Base-by-base conservation (phyloP, 1,140 invertebrate genomes). In the Rhopalosiphum padi region DNA sequence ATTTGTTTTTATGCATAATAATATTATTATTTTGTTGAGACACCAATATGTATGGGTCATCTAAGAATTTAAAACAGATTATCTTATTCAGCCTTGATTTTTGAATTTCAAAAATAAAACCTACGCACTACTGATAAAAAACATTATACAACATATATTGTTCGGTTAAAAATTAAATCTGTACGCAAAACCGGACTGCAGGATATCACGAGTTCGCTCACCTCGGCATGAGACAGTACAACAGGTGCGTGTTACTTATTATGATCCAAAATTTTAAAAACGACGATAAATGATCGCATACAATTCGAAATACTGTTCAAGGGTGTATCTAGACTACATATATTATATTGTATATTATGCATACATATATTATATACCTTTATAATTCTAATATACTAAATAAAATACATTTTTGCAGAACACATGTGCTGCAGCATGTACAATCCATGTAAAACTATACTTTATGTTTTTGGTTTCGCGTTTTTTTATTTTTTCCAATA, bases 61-160 rank as follows among this genome's bases (percentile, higher is more conserved):
- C 30, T 77, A n/a, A n/a, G 60, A 77, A 77, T 77, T 77, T 21
- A 77, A 77, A 77, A 77, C 11, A 77, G 60, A 77, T 77, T 77
- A 77, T 77, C 60, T 77, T 77, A n/a, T 77, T 77, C 60, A n/a
- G 60, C 60, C 60, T 77, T 77, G 60, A n/a, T 77, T 77, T 77
- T 77, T n/a, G 15, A 35, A n/a, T n/a, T 77, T 77, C 60, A 18
- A 15, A n/a, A n/a, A 22, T 41, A 77, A 77, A 77, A 77, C 60
- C 60, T n/a, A 77, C 60, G n/a, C 60, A 15, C n/a, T n/a, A n/a
- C 30, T 22, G 30, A 77, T 77, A 77, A n/a, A 77, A 77, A n/a
- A 77, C 30, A 77, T n/a, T 77, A n/a, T n/a, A 68, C 15, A 77
- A 77, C 60, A 77, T 77, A 77, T 77, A 77, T 77, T n/a, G 15